These are phyloP conservation scores for Aporophyla nigra DNA, from an alignment of 2,888 invertebrate genomes.

Conservation along the genomic window DNA sequence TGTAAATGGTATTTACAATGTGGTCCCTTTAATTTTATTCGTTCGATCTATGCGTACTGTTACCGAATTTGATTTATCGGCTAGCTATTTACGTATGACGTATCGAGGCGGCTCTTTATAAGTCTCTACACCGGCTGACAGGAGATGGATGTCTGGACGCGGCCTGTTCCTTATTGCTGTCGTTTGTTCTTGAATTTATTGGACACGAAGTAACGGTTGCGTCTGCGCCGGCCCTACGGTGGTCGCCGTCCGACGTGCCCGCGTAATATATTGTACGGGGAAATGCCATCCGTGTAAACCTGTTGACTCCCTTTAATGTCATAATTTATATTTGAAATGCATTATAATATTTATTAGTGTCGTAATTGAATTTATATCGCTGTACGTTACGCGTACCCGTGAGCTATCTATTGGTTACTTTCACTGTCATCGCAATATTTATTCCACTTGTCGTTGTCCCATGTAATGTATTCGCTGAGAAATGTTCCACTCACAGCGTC, in stretches of 20 bases:
- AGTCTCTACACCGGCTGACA: conserved; percentile 77
- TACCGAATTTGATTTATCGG: conserved; percentile 85
- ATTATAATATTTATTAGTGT: conserved; percentile 71
- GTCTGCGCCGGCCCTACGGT: conserved; percentile 75
- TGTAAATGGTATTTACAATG: conserved; percentile 80
- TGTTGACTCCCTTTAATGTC: conserved; percentile 80
- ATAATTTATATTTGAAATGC: conserved; percentile 79
- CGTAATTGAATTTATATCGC: conserved; percentile 74
- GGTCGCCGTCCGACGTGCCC: conserved; percentile 72
- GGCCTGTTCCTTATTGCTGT: conserved; percentile 85
- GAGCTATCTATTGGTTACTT: conserved; percentile 63
- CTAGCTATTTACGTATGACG: conserved; percentile 76
- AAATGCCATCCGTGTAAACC: conserved; percentile 80
- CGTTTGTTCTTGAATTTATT: conserved; percentile 88
- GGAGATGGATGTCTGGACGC: conserved; percentile 85
- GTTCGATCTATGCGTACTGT: conserved; percentile 73
- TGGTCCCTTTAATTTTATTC: conserved; percentile 78
- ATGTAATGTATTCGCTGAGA: conserved; percentile 47
- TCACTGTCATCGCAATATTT: conserved; percentile 68
- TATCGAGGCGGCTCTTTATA: conserved; percentile 78
- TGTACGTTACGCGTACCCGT: conserved; percentile 57
- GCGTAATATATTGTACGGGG: conserved; percentile 79
- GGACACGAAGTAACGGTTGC: conserved; percentile 88
- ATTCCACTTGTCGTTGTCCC: conserved; percentile 51
- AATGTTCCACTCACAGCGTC: conserved; percentile 39